Base-by-base conservation (phyloP, 2,113 vertebrate species). In the Psilopogon haemacephalus region DNA sequence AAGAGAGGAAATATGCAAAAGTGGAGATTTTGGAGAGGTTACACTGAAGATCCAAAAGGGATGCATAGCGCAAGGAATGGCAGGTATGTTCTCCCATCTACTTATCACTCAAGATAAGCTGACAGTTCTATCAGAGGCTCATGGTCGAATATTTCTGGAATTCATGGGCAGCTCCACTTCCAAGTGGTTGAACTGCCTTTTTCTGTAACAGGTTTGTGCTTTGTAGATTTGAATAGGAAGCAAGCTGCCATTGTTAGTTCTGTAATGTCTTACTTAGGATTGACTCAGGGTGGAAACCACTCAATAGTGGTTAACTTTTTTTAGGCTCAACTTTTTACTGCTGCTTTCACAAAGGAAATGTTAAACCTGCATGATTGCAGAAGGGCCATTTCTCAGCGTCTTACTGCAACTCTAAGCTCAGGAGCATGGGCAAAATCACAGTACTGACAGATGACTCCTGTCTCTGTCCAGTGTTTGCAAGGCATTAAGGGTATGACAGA, bases 401-500 rank as follows among this genome's bases (percentile, higher is more conserved):
- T 30, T 9, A 94, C n/a, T 77, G 30, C 38, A 40, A 8, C 37
- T 38, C 13, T 18, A 11, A 70, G 56, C 42, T 58, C 52, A 38
- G 78, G 42, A 89, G 56, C 7, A 3, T 18, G 14, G 75, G 50
- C 71, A 52, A 24, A 85, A 71, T 64, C 33, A 17, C 3, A 30
- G 75, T 23, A 18, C 16, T 54, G 87, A 75, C 65, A 89, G 7
- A 15, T 11, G 94, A 94, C 58, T 88, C 80, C 63, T 37, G 8
- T 35, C 84, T 72, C 77, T 40, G 26, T 32, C n/a, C 84, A 50
- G 60, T 78, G 18, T 77, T 89, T 75, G 62, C 56, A 40, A 60
- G 64, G 82, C 32, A 1, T 79, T 71, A 20, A 33, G 91, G 65
- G 56, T 91, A 40, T 68, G 89, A 81, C 85, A n/a, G 55, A 84